These are phyloP conservation scores for Prorops nasuta DNA, from an alignment of 1,140 invertebrate genomes.

Conservation along the genomic window DNA sequence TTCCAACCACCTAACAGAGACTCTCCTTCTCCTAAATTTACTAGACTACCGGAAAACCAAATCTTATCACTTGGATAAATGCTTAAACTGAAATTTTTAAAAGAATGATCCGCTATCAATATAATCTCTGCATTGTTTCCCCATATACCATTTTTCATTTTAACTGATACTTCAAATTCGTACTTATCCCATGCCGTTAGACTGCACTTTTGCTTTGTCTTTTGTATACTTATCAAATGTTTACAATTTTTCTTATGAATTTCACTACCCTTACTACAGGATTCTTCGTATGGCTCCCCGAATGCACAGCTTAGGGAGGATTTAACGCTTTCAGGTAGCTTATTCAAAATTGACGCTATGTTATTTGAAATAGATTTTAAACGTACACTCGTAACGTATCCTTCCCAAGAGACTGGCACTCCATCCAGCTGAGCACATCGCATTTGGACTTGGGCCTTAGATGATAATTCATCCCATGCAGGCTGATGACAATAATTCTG, in stretches of 20 bases:
- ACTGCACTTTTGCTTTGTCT: constrained; percentile 63
- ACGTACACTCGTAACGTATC: constrained; percentile 67
- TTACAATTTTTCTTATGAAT: constrained; percentile 57
- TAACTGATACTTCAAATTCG: constrained; percentile 68
- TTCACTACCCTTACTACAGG: constrained; percentile 56
- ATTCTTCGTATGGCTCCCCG: constrained; percentile 62
- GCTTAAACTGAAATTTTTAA: constrained; percentile 69
- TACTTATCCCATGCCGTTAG: constrained; percentile 70
- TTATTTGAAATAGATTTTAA: constrained; percentile 64
- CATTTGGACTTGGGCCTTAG: constrained; percentile 64
- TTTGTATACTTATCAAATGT: constrained; percentile 55
- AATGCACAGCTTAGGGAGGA: constrained; percentile 67
- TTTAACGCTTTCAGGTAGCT: constrained; percentile 61
- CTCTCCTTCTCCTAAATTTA: constrained; percentile 46
- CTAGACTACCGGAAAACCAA: constrained; percentile 66
- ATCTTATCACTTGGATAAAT: constrained; percentile 69
- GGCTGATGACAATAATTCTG: constrained; percentile 70
- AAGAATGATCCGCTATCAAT: constrained; percentile 63
- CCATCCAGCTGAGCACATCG: constrained; percentile 69
- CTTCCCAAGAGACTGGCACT: constrained; percentile 68
- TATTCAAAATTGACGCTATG: constrained; percentile 59
- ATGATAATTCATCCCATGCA: constrained; percentile 66
- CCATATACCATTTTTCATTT: constrained; percentile 67
- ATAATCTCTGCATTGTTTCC: constrained; percentile 64
- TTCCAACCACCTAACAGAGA: constrained; percentile 59